phyloP scores from a whole-genome alignment of 2,797 vertebrate species.

The Chaunax sp. region DNA sequence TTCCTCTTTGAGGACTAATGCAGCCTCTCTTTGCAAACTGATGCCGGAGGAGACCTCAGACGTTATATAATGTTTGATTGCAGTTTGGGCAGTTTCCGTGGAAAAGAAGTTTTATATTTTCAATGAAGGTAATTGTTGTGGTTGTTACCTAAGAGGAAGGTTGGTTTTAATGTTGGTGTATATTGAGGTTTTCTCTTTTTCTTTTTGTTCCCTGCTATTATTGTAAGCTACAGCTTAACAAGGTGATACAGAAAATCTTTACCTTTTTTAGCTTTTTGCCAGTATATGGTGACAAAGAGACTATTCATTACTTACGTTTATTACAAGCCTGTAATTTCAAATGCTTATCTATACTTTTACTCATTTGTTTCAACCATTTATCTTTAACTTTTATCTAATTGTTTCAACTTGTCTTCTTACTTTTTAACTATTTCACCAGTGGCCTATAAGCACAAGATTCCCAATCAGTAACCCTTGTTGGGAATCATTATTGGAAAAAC shows the following conservation, averaged over 20 bases:
- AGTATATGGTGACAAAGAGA: constrained; percentile 32
- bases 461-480: neutral
- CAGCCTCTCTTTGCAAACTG: constrained; percentile 48
- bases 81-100: constrained; percentile 22
- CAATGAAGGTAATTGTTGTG: neutral
- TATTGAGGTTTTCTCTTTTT: constrained; percentile 21
- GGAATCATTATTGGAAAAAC: constrained; percentile 8
- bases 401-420: neutral
- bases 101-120: constrained; percentile 13
- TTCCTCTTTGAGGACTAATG: constrained; percentile 70
- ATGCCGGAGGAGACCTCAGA: constrained; percentile 26
- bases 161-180: too few relatives aligned
- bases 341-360: too few relatives aligned
- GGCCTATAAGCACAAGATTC: neutral
- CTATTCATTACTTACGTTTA: neutral
- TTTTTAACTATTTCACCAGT: neutral
- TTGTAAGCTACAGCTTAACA: neutral
- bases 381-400: neutral
- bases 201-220: constrained; percentile 4
- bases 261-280: constrained; percentile 37
- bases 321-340: neutral
- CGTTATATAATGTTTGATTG: constrained; percentile 23
- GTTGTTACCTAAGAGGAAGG: neutral
- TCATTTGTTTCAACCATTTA: neutral
- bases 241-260: constrained; percentile 14